These are phyloP conservation scores for Urocolius indicus DNA, from an alignment of 2,113 vertebrate species.

Conservation along the genomic window DNA sequence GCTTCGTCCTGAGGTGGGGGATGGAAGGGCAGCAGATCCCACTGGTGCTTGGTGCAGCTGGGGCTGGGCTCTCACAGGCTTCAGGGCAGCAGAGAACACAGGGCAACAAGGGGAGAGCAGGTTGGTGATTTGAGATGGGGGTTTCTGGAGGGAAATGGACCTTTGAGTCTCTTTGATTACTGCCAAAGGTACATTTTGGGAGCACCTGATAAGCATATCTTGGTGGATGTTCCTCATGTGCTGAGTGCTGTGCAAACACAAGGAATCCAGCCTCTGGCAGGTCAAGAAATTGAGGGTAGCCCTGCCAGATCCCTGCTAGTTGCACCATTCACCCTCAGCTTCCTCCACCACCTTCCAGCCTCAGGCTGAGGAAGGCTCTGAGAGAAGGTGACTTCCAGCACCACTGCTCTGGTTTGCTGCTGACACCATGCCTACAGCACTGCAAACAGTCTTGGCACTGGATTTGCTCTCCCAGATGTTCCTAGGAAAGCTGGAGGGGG, in stretches of 20 bases:
- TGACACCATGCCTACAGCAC: fast-evolving
- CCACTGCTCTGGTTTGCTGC: not conserved
- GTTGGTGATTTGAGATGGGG: not conserved
- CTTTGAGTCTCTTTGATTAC: not conserved
- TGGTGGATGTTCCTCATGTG: not conserved
- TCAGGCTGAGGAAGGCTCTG: not conserved
- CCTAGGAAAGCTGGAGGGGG: not conserved
- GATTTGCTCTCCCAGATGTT: not conserved
- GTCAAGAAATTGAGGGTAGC: not conserved
- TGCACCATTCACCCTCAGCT: not conserved
- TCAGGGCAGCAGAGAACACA: not conserved
- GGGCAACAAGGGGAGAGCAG: not conserved
- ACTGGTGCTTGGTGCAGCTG: not conserved
- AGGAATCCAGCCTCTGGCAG: not conserved
- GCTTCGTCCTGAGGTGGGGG: not conserved
- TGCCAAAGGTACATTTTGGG: not conserved
- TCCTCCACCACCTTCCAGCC: not conserved
- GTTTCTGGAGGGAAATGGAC: not conserved
- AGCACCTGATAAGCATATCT: not conserved
- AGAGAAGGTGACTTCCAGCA: not conserved
- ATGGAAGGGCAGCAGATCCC: not conserved
- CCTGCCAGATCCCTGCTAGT: not conserved
- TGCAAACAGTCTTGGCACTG: not conserved
- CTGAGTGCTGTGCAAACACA: not conserved
- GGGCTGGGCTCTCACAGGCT: not conserved